These are phyloP conservation scores for Muscidifurax raptorellus DNA, from an alignment of 1,140 invertebrate genomes.

Conservation along the genomic window DNA sequence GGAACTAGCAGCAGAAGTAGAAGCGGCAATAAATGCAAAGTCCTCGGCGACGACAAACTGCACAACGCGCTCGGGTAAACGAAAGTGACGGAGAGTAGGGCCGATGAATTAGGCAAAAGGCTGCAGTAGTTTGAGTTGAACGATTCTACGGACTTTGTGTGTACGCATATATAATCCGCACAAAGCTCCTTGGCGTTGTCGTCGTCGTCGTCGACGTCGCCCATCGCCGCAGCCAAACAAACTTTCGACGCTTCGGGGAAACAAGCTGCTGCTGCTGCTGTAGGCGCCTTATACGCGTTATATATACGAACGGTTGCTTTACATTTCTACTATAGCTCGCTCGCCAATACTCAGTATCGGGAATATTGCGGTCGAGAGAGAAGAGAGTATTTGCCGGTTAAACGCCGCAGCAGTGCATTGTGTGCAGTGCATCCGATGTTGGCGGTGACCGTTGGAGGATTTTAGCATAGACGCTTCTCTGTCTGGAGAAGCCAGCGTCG, in stretches of 20 bases:
- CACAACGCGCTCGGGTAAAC: background rate
- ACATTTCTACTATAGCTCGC: background rate
- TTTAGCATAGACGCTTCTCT: too few species aligned
- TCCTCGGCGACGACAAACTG: background rate
- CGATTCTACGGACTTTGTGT: slow-evolving; percentile 16
- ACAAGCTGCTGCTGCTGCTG: slow-evolving; percentile 1
- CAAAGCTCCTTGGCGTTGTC: background rate
- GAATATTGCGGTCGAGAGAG: background rate
- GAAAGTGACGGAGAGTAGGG: background rate
- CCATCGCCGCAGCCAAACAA: background rate
- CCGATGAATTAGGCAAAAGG: background rate
- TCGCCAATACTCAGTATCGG: background rate
- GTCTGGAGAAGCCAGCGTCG: too few species aligned
- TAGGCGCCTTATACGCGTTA: background rate
- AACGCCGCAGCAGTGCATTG: background rate
- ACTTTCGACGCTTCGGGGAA: slow-evolving; percentile 14
- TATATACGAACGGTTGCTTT: background rate
- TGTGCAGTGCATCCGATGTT: background rate
- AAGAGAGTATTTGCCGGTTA: background rate
- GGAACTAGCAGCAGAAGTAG: background rate
- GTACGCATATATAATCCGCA: slow-evolving; percentile 18
- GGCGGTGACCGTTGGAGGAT: background rate
- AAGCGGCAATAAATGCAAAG: background rate
- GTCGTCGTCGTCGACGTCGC: background rate
- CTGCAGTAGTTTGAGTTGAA: background rate